Percentiles rank a stretch among this genome's conserved stretches.
Evolutionary conservation across 2,888 invertebrate genomes (phyloP).

Genomic region (Uloborus plumipes): DNA sequence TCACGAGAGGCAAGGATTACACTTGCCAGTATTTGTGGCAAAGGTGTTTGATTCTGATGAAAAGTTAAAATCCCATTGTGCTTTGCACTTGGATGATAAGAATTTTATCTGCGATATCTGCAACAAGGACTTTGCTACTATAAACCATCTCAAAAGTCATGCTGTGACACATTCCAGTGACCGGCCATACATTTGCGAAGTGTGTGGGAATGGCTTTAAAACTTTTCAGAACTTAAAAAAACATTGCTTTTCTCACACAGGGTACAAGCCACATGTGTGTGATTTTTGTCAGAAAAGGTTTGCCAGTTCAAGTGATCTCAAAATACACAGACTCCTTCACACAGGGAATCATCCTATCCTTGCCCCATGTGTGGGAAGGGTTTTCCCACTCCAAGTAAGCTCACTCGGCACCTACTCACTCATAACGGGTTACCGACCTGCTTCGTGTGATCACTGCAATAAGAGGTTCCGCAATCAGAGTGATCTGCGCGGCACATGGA

Average conservation of each 20-base stretch:
- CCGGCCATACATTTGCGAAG: constrained; percentile 21
- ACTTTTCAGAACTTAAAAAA: constrained; percentile 9
- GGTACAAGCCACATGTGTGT: constrained; percentile 9
- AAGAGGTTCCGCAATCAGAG: constrained; percentile 15
- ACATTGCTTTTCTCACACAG: constrained; percentile 9
- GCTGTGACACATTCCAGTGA: constrained; percentile 1
- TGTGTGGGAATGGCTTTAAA: constrained; percentile 24
- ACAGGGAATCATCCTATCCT: constrained; percentile 9
- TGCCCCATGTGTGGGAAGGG: constrained; percentile 15
- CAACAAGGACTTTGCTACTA: background rate
- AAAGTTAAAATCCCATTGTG: constrained; percentile 7
- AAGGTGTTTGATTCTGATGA: background rate
- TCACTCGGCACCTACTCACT: constrained; percentile 8
- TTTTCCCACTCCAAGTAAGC: constrained; percentile 18
- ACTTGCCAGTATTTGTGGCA: constrained; percentile 12
- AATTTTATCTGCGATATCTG: constrained; percentile 1
- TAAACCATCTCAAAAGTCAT: constrained; percentile 5
- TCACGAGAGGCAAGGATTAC: constrained; percentile 10
- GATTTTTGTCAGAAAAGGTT: constrained; percentile 20
- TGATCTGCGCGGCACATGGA: constrained; percentile 13
- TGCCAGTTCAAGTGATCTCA: constrained; percentile 6
- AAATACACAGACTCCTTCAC: constrained; percentile 8
- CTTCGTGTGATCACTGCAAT: background rate
- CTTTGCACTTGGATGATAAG: constrained; percentile 4
- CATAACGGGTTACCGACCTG: constrained; percentile 13